These are phyloP conservation scores for Aporophyla lueneburgensis DNA, from an alignment of 2,888 invertebrate genomes.

Conservation along the genomic window DNA sequence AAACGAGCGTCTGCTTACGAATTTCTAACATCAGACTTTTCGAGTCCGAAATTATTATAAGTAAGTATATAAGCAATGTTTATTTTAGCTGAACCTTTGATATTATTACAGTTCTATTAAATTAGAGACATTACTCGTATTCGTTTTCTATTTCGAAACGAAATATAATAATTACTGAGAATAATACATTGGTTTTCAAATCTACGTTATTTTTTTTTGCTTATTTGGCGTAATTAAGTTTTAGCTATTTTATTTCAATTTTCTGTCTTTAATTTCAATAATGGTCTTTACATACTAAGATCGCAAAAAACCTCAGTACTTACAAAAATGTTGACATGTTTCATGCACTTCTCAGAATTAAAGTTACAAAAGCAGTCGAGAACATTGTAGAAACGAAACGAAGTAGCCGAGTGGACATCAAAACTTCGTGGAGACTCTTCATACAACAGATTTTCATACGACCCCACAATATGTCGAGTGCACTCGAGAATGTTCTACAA, in stretches of 20 bases:
- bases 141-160: neutral
- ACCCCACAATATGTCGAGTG: slow-evolving; percentile 49
- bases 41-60: slow-evolving; percentile 4
- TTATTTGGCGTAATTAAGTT: neutral
- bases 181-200: neutral
- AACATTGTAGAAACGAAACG: slow-evolving; percentile 29
- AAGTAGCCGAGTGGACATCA: slow-evolving; percentile 37
- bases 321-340: neutral
- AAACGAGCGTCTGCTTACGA: slow-evolving; percentile 22
- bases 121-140: neutral
- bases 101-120: slow-evolving; percentile 24
- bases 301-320: neutral
- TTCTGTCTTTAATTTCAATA: neutral
- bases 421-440: slow-evolving; percentile 49
- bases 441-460: slow-evolving; percentile 60
- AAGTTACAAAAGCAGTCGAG: slow-evolving; percentile 15
- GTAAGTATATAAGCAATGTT: slow-evolving; percentile 11
- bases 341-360: neutral
- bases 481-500: slow-evolving; percentile 47
- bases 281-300: neutral
- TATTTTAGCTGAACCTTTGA: slow-evolving; percentile 3
- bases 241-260: neutral
- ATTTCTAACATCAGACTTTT: slow-evolving; percentile 13
- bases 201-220: neutral
- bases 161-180: neutral